Conservation (phyloP, 2,113 vertebrate genomes). For the Thomomys bottae region DNA sequence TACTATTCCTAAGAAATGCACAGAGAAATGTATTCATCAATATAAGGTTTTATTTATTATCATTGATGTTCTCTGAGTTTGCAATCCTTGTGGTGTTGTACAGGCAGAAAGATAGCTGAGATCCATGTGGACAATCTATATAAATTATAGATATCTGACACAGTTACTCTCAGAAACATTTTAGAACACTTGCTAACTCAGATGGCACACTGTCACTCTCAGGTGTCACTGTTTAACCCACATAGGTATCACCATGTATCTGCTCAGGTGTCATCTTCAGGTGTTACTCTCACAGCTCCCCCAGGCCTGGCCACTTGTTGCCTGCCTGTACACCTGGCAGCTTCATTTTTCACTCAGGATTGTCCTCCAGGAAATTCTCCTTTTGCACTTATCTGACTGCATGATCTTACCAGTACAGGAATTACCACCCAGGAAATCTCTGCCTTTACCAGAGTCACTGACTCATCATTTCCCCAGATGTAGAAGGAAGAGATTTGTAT, state of each 20-base stretch:
- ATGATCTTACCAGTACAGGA: not conserved
- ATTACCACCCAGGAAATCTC: not conserved
- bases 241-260: slow-evolving; percentile 38
- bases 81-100: not conserved
- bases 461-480: slow-evolving; percentile 13
- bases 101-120: slow-evolving; percentile 25
- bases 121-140: slow-evolving; percentile 34
- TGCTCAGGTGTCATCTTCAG: slow-evolving; percentile 17
- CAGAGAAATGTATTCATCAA: slow-evolving; percentile 7
- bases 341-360: not conserved
- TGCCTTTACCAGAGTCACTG: not conserved
- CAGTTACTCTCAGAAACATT: slow-evolving; percentile 58
- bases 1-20: slow-evolving; percentile 32
- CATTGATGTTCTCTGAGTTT: slow-evolving; percentile 6
- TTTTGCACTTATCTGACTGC: not conserved
- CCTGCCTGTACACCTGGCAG: not conserved
- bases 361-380: not conserved
- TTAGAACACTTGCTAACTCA: slow-evolving; percentile 52
- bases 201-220: slow-evolving; percentile 22
- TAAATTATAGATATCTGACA: slow-evolving; percentile 52
- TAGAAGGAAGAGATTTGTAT: not conserved
- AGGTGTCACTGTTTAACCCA: not conserved
- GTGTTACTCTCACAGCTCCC: not conserved
- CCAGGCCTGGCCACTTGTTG: not conserved
- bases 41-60: not conserved